phyloP scores from a whole-genome alignment of 2,797 vertebrate genomes.

The Cyclura pinguis region DNA sequence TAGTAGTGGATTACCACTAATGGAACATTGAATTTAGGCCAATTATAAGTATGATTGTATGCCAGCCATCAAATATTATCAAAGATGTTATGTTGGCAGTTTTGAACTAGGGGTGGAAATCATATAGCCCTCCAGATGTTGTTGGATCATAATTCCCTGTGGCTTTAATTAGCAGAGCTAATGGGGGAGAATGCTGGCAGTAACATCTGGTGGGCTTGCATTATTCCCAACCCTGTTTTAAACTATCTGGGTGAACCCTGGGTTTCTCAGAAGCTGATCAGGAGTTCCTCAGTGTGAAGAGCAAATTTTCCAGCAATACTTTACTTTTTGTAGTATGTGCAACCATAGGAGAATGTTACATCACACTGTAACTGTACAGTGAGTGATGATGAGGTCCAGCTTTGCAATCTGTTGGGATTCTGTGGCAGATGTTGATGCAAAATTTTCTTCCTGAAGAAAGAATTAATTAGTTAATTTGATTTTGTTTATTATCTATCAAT shows the following conservation, averaged over 20 bases:
- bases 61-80: neutral
- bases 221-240: too few relatives aligned
- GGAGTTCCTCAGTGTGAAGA: neutral
- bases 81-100: neutral
- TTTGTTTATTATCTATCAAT: neutral
- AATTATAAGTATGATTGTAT: neutral
- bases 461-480: neutral
- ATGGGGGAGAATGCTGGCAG: too few relatives aligned
- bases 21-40: neutral
- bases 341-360: neutral
- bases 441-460: neutral
- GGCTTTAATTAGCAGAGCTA: too few relatives aligned
- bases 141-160: too few relatives aligned
- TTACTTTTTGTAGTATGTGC: neutral
- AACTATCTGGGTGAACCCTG: neutral
- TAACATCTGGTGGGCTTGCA: too few relatives aligned
- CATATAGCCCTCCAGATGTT: too few relatives aligned
- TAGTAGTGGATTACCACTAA: neutral
- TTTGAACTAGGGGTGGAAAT: too few relatives aligned
- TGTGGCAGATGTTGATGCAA: neutral
- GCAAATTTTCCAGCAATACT: neutral
- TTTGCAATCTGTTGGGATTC: neutral
- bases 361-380: neutral
- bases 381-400: neutral
- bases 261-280: neutral